phyloP scores from a whole-genome alignment of 2,113 vertebrate species.

The Brachypodius melanocephalos region DNA sequence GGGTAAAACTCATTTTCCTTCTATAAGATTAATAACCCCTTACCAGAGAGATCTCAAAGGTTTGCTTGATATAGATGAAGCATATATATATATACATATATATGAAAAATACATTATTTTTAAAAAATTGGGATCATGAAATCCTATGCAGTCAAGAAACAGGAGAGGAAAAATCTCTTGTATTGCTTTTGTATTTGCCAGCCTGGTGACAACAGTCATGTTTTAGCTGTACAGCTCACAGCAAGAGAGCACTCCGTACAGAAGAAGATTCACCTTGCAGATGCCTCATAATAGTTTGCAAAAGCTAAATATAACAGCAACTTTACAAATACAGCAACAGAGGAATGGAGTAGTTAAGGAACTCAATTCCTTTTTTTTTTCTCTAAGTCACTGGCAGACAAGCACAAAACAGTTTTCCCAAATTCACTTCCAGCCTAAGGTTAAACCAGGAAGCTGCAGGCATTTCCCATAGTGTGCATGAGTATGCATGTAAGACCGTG shows the following conservation, averaged over 20 bases:
- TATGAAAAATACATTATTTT: neutral
- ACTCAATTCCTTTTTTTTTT: neutral
- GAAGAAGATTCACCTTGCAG: neutral
- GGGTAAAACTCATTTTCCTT: neutral
- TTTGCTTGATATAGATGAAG: neutral
- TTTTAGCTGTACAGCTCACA: neutral
- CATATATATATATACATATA: neutral
- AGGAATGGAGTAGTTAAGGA: neutral
- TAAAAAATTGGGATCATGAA: neutral
- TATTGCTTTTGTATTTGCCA: neutral
- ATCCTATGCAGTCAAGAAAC: neutral
- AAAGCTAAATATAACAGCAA: neutral
- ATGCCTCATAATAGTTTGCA: neutral
- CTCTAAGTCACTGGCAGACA: neutral
- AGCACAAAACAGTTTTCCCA: neutral
- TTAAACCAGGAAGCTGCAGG: neutral
- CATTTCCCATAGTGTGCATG: neutral
- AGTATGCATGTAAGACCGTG: neutral
- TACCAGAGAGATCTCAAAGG: neutral
- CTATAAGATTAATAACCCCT: neutral
- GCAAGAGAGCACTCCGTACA: neutral
- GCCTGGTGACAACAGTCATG: neutral
- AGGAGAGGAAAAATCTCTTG: neutral
- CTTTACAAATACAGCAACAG: neutral
- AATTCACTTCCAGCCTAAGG: neutral